Evolutionary conservation across 37 sponge, comb jelly and placozoan species (phyloP), one percentile per base, ranked within the genome.

Genomic region (Cladorhizidae sp.): DNA sequence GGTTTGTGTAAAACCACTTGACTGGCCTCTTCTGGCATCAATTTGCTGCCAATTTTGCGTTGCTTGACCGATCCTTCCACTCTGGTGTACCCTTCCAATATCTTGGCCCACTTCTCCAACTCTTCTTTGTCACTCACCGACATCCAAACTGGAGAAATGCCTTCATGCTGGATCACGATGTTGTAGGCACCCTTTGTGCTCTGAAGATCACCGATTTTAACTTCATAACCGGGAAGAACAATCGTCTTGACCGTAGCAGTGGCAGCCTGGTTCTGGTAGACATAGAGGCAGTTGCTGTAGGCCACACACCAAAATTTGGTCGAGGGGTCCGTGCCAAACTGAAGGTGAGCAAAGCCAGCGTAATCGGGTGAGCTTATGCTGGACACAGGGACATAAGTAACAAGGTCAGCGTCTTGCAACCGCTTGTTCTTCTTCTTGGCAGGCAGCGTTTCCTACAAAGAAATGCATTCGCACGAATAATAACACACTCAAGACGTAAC

Each of bases 251-350:
- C 55, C 3, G 87, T 78, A 0, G 65, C 28, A 33, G 73, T 49
- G 11, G 87, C 78, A 12, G 51, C 43, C 49, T 87, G 40, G 52
- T 64, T 75, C 40, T 82, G 76, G 65, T 91, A 91, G 40, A 91
- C 74, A 65, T 91, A 82, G 43, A 91, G 76, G 67, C 77, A 83
- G 37, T 31, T 67, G 17, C 62, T 51, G 41, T 82, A 76, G 3
- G 86, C 63, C 18, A 84, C 76, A 74, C 87, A 83, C 92, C 92
- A 91, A 75, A 79, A 87, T 21, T 61, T 54, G 14, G 45, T 28
- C 87, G 87, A 91, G 11, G 83, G 67, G 0, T 56, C 87, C 11
- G 62, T 67, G 35, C 36, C 70, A 35, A 81, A 37, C 69, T 81
- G 85, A 41, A 91, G 72, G 15, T 91, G 72, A 33, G 64, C 70